Percentiles rank a stretch among this genome's conserved stretches.
Evolutionary conservation across 2,797 vertebrate species (phyloP).

Genomic region (Muscicapa striata): DNA sequence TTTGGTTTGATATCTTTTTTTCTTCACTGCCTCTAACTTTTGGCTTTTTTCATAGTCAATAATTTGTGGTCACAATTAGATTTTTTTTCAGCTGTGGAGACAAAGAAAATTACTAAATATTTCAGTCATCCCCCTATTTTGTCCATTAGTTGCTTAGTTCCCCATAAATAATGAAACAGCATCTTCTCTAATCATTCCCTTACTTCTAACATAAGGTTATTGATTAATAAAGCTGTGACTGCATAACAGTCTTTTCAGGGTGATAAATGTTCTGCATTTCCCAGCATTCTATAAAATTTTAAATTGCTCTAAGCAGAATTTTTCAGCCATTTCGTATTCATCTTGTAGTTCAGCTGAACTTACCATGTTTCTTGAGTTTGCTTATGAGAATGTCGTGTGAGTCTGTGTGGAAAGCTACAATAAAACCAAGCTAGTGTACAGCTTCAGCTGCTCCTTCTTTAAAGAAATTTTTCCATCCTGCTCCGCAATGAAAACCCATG

Average conservation of each 20-base stretch:
- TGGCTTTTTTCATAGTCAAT: not conserved
- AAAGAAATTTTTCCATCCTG: not conserved
- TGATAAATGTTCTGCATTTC: slow-evolving; percentile 34
- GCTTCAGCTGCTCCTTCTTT: not conserved
- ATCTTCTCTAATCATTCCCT: slow-evolving; percentile 5
- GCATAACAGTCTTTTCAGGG: slow-evolving; percentile 14
- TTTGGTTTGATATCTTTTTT: not conserved
- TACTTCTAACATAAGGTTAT: slow-evolving; percentile 28
- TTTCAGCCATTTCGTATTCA: slow-evolving; percentile 8
- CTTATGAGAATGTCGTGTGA: not conserved
- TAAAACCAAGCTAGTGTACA: not conserved
- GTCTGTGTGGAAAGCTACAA: not conserved
- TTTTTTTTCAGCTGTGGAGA: not conserved
- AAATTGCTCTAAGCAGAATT: slow-evolving; percentile 30
- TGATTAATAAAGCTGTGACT: slow-evolving; percentile 54
- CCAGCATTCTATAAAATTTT: slow-evolving; percentile 29
- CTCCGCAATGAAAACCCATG: not conserved
- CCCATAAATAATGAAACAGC: slow-evolving; percentile 54
- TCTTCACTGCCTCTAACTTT: not conserved
- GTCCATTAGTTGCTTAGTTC: slow-evolving; percentile 47
- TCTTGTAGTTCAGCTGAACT: not conserved
- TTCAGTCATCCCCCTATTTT: slow-evolving; percentile 2
- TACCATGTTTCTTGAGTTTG: not conserved
- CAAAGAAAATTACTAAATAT: slow-evolving; percentile 10
- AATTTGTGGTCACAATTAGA: not conserved